A percentile compares a stretch with the other conserved stretches of the same genome.
These are phyloP conservation scores for Harpalus rubripes DNA, from an alignment of 2,888 invertebrate species.

Conservation along the genomic window DNA sequence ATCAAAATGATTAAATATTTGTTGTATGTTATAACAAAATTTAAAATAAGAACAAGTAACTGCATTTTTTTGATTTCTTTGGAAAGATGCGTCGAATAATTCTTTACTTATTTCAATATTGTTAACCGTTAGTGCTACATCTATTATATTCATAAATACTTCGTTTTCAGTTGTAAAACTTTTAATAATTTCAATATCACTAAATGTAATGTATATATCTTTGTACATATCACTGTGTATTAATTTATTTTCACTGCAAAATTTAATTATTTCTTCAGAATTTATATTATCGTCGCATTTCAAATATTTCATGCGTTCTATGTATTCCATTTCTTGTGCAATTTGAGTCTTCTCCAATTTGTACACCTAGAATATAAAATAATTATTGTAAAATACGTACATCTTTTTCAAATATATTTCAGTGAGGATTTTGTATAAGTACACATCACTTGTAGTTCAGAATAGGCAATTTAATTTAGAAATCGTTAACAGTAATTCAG, in stretches of 20 bases:
- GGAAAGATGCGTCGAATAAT: slow-evolving; percentile 71
- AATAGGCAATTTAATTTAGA: too few species aligned
- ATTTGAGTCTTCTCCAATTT: slow-evolving; percentile 83
- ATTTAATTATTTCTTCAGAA: slow-evolving; percentile 74
- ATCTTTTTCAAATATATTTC: too few species aligned
- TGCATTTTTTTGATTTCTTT: slow-evolving; percentile 62
- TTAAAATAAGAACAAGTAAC: slow-evolving; percentile 70
- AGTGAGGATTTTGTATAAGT: too few species aligned
- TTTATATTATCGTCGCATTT: slow-evolving; percentile 73
- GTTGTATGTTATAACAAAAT: slow-evolving; percentile 73
- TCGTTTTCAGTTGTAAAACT: slow-evolving; percentile 75
- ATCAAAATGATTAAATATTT: slow-evolving; percentile 71
- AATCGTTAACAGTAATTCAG: too few species aligned
- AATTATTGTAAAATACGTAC: not conserved
- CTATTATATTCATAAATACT: slow-evolving; percentile 76
- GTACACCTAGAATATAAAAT: slow-evolving; percentile 81
- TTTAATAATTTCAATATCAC: slow-evolving; percentile 68
- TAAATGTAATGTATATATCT: slow-evolving; percentile 57
- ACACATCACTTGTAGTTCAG: too few species aligned
- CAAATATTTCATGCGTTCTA: slow-evolving; percentile 80
- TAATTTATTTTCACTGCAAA: slow-evolving; percentile 75
- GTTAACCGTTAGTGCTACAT: slow-evolving; percentile 70
- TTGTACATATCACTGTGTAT: slow-evolving; percentile 75
- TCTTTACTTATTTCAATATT: slow-evolving; percentile 72
- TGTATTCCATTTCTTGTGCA: slow-evolving; percentile 84